Evolutionary conservation across 1,140 invertebrate genomes (phyloP).

Genomic region (Leguminivora glycinivorella): DNA sequence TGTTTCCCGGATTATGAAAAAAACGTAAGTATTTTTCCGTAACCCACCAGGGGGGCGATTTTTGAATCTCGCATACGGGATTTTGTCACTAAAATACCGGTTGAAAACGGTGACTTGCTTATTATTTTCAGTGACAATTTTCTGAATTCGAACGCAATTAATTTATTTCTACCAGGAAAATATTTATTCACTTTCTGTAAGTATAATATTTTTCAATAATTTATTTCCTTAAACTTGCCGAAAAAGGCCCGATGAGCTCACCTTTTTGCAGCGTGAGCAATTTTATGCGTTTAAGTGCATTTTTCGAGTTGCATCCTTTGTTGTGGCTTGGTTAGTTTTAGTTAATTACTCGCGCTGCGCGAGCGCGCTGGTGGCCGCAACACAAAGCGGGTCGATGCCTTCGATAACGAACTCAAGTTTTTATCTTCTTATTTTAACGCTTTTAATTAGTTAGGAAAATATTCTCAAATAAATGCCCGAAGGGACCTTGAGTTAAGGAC

Average conservation of each 20-base stretch:
- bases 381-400: conserved; percentile 72
- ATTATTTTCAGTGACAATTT: no score
- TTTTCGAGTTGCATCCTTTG: conserved; percentile 55
- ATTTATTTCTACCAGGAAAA: no score
- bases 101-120: no score
- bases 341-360: conserved; percentile 70
- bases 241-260: background rate
- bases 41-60: no score
- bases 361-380: conserved; percentile 63
- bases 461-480: conserved; percentile 72
- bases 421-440: conserved; percentile 74
- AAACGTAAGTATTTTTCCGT: no score
- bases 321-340: conserved; percentile 63
- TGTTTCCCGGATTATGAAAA: no score
- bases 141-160: no score
- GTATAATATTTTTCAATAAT: background rate
- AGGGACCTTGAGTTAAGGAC: conserved; percentile 48
- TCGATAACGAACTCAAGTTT: conserved; percentile 69
- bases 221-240: background rate
- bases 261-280: conserved; percentile 29
- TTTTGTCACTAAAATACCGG: no score
- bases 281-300: conserved; percentile 40
- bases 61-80: no score
- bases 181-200: background rate
- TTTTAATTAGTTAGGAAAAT: conserved; percentile 79